Evolutionary conservation across 2,113 vertebrate genomes (phyloP).

Genomic region (Carollia perspicillata): DNA sequence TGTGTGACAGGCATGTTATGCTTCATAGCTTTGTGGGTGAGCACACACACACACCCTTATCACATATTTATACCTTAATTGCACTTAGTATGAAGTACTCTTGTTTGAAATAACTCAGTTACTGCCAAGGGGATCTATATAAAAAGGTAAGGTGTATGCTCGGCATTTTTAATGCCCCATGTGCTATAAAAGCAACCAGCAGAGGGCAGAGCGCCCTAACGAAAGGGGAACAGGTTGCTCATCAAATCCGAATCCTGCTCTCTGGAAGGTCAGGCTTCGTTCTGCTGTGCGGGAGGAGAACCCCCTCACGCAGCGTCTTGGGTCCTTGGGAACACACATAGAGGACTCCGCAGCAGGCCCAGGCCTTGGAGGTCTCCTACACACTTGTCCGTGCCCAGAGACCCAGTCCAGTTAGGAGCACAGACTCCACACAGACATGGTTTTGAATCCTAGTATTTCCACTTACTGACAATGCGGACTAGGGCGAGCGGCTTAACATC

Average conservation of each 20-base stretch:
- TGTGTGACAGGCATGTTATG: background rate
- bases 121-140: background rate
- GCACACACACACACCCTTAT: background rate
- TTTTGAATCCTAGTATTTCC: background rate
- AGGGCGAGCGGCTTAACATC: background rate
- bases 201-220: slow-evolving; percentile 68
- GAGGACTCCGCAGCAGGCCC: background rate
- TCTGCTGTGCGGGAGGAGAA: no score
- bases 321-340: background rate
- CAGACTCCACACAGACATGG: background rate
- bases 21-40: background rate
- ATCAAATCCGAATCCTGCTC: accelerated
- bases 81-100: background rate
- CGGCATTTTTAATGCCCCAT: background rate
- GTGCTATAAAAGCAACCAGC: slow-evolving; percentile 30
- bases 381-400: no score
- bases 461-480: background rate
- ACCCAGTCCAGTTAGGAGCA: background rate
- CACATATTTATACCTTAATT: background rate
- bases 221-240: background rate
- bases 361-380: background rate
- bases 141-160: background rate
- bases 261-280: accelerated
- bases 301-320: background rate
- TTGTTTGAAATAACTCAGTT: background rate